Conservation (phyloP, 2,888 invertebrate genomes). For the Oegoconia quadripuncta region DNA sequence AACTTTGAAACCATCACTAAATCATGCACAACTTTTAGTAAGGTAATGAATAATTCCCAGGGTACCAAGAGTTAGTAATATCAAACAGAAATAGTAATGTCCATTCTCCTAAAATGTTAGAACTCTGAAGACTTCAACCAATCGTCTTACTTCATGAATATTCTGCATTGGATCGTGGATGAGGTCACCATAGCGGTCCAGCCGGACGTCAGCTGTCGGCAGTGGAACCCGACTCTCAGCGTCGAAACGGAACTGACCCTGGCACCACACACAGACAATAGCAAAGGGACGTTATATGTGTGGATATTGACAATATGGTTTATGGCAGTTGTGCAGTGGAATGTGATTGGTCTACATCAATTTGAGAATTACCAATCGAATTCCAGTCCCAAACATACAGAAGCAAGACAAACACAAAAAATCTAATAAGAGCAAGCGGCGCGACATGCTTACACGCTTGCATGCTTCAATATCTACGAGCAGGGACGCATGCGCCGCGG, state of each 20-base stretch:
- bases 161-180: constrained; percentile 73
- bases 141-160: constrained; percentile 78
- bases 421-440: constrained; percentile 56
- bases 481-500: constrained; percentile 74
- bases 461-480: constrained; percentile 81
- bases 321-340: constrained; percentile 10
- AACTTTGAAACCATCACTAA: no score
- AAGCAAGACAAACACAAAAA: constrained; percentile 41
- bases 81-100: constrained; percentile 13
- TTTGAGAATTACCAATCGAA: not conserved
- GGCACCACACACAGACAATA: constrained; percentile 56
- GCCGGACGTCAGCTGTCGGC: constrained; percentile 86
- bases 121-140: constrained; percentile 16
- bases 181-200: constrained; percentile 75
- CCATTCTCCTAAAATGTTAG: constrained; percentile 19
- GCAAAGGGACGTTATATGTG: constrained; percentile 33
- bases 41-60: constrained; percentile 22
- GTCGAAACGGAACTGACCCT: constrained; percentile 95
- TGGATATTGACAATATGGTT: constrained; percentile 2
- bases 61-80: constrained; percentile 34
- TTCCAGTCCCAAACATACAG: constrained; percentile 27
- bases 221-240: constrained; percentile 88
- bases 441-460: constrained; percentile 84
- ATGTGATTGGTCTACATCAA: constrained; percentile 12
- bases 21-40: no score